Conservation (phyloP, 1,140 invertebrate species). For the Brachionus angularis region DNA sequence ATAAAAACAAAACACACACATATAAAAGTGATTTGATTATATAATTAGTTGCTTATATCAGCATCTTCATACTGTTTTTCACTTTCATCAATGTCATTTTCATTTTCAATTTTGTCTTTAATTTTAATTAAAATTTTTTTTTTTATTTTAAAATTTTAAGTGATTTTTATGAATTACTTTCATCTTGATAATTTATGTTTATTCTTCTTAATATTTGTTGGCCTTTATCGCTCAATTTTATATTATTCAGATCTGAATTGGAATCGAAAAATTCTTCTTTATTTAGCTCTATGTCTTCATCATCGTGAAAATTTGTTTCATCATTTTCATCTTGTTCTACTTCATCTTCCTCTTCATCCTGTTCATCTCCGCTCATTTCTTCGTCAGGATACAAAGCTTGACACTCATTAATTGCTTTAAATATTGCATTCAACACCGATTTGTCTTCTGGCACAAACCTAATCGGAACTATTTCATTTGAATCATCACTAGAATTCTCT, state of each 20-base stretch:
- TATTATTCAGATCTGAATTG: neutral
- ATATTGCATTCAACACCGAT: constrained; percentile 64
- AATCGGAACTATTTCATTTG: constrained; percentile 62
- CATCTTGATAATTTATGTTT: constrained; percentile 1
- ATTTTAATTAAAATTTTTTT: no score
- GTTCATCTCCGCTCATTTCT: constrained; percentile 47
- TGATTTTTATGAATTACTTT: neutral
- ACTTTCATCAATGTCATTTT: no score
- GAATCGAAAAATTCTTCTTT: constrained; percentile 22
- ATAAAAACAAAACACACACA: no score
- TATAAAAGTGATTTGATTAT: no score
- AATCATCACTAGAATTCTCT: constrained; percentile 60
- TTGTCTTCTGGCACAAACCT: constrained; percentile 67
- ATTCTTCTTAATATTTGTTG: constrained; percentile 2
- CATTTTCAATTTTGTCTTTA: no score
- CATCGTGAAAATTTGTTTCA: neutral
- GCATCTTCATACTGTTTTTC: no score
- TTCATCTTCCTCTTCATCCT: neutral
- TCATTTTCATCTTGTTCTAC: neutral
- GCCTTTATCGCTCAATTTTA: neutral
- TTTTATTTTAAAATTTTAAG: no score
- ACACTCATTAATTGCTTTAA: constrained; percentile 67
- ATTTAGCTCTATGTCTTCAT: constrained; percentile 5
- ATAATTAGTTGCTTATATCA: no score
- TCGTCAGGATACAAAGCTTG: constrained; percentile 68